A percentile compares a stretch with the other conserved stretches of the same genome.
These are phyloP conservation scores for Melieria picta DNA, from an alignment of 2,888 invertebrate genomes.

Conservation along the genomic window DNA sequence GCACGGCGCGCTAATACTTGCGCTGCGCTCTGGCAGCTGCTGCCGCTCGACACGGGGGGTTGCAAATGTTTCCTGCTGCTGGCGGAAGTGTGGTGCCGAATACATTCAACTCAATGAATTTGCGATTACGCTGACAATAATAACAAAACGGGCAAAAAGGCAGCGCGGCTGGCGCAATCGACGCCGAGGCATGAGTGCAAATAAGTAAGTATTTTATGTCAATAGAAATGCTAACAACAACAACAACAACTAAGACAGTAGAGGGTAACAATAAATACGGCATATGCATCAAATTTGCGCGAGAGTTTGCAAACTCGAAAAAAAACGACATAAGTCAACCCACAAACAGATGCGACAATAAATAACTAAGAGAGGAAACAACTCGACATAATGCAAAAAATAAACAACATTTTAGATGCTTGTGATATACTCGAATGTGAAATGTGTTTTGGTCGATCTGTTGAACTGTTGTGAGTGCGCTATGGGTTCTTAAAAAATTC, in stretches of 20 bases:
- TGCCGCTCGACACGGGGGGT: background rate
- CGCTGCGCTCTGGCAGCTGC: background rate
- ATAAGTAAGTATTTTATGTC: constrained; percentile 25
- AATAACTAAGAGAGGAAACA: background rate
- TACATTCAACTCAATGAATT: constrained; percentile 24
- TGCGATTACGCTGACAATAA: constrained; percentile 15
- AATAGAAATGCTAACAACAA: constrained; percentile 9
- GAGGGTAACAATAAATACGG: background rate
- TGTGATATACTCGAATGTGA: too few species aligned
- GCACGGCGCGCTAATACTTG: background rate
- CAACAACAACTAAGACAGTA: constrained; percentile 7
- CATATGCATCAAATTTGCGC: background rate
- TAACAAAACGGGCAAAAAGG: background rate
- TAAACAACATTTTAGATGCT: too few species aligned
- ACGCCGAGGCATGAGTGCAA: constrained; percentile 16
- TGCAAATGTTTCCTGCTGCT: background rate
- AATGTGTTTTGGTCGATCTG: too few species aligned
- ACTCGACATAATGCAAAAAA: too few species aligned
- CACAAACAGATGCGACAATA: background rate
- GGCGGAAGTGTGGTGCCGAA: constrained; percentile 1
- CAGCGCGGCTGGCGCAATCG: background rate
- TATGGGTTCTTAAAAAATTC: too few species aligned
- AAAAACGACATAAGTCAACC: background rate
- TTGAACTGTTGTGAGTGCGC: too few species aligned
- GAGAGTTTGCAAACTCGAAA: background rate